phyloP scores from a whole-genome alignment of 2,888 invertebrate genomes.

The Orthonychiurus folsomi region DNA sequence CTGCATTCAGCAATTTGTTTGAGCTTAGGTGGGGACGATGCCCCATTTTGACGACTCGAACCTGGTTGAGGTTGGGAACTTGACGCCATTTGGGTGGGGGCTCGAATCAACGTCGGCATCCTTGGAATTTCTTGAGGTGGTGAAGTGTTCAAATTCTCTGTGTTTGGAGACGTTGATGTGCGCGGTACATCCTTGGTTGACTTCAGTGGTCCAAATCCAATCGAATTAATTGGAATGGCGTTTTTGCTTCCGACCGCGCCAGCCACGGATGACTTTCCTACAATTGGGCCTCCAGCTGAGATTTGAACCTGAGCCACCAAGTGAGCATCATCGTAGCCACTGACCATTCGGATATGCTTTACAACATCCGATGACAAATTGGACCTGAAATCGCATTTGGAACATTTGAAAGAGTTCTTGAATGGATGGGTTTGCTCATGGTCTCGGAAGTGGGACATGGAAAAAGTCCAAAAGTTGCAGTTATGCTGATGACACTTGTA shows the following conservation, averaged over 20 bases:
- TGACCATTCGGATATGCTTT: constrained; percentile 85
- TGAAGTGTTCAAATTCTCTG: no score
- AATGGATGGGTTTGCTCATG: constrained; percentile 87
- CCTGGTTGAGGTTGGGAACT: not conserved
- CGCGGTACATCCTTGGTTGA: not conserved
- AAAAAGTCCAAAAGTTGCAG: constrained; percentile 75
- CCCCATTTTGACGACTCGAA: not conserved
- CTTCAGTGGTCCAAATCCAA: not conserved
- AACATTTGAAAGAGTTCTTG: constrained; percentile 77
- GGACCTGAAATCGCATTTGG: constrained; percentile 82
- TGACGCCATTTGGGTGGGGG: not conserved
- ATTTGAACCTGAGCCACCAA: constrained; percentile 65
- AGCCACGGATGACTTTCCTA: no score
- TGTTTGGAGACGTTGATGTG: not conserved
- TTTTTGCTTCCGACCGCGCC: no score
- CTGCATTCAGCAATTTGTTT: constrained; percentile 13
- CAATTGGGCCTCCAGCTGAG: constrained; percentile 70
- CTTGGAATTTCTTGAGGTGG: not conserved
- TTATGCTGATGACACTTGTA: not conserved
- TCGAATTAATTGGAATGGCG: not conserved
- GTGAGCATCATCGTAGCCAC: constrained; percentile 72
- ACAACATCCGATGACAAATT: constrained; percentile 97
- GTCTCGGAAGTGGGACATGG: constrained; percentile 84
- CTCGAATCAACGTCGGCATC: not conserved
- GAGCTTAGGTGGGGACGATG: not conserved